Evolutionary conservation across 2,888 invertebrate species (phyloP), one percentile per base, ranked within the genome.

Genomic region (Lochmaea crataegi): DNA sequence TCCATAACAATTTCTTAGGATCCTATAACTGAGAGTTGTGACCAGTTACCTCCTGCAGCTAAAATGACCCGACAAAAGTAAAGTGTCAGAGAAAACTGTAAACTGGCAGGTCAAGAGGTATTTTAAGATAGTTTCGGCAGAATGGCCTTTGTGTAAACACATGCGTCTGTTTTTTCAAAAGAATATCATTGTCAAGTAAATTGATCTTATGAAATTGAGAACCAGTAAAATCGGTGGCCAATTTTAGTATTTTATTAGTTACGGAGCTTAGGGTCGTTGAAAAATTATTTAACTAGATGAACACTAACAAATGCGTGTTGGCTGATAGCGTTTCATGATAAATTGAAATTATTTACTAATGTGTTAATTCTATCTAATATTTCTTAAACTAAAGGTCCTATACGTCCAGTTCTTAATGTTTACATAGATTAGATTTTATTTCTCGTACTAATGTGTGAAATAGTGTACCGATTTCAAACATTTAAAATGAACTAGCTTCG

Each of bases 31-130:
- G 16, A 58, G 22, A 16, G 41, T 74, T 75, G 74, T 72, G 76
- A 77, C 80, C 76, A 79, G 79, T 78, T 76, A 79, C 82, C 83
- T 81, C 83, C 83, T 72, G 81, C 77, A 75, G 83, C 77, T 82
- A 81, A 82, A 81, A 80, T 79, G 79, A 77, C 75, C 83, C 83
- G 83, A 82, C 83, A 83, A 83, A 83, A 81, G 82, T 74, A 63
- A 80, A 82, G 81, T 81, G 82, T 81, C 80, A 80, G 81, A 76
- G 77, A 73, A 77, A 79, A 78, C 79, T 80, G 81, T 80, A 80
- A 81, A 79, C 78, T 77, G 76, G 74, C 77, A 76, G 77, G 76
- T 77, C 76, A 75, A 75, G 68, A 72, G 70, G 75, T 72, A 71
- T 76, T 77, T 74, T 74, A 68, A 58, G 67, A 60, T 68, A 67